Percentiles rank a stretch among this genome's conserved stretches.
Conservation (phyloP, 2,113 vertebrate species). For the Amphiprion ocellaris region DNA sequence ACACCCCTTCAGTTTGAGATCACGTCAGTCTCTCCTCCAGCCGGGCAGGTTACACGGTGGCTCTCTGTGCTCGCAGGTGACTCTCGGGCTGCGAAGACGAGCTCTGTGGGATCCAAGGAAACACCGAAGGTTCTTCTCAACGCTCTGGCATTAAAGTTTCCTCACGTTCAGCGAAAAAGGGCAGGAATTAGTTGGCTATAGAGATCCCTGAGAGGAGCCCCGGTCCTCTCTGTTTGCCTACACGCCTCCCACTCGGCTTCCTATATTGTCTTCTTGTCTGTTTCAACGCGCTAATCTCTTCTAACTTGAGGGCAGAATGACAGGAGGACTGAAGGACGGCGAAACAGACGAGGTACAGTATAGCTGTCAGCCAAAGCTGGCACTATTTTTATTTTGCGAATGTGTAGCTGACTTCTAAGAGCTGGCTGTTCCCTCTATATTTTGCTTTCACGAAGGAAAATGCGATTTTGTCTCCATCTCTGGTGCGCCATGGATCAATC, state of each 20-base stretch:
- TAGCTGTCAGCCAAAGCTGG: neutral
- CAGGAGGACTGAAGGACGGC: slow-evolving; percentile 91
- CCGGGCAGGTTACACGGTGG: slow-evolving; percentile 21
- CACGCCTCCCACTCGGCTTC: slow-evolving; percentile 83
- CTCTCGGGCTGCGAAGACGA: slow-evolving; percentile 4
- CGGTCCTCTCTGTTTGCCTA: slow-evolving; percentile 78
- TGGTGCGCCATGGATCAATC: neutral
- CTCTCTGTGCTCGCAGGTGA: slow-evolving; percentile 55
- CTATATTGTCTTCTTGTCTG: slow-evolving; percentile 75
- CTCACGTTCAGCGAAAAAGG: slow-evolving; percentile 48
- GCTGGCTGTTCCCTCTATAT: neutral
- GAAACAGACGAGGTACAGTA: slow-evolving; percentile 86
- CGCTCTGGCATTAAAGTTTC: slow-evolving; percentile 43
- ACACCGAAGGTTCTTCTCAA: slow-evolving; percentile 36
- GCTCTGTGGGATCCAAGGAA: slow-evolving; percentile 5
- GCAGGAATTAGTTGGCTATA: slow-evolving; percentile 46
- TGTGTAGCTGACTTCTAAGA: slow-evolving; percentile 1
- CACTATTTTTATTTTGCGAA: neutral
- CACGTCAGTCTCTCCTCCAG: slow-evolving; percentile 46
- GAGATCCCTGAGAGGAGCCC: slow-evolving; percentile 68
- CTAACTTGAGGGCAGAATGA: slow-evolving; percentile 88
- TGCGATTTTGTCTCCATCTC: neutral
- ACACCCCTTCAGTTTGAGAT: slow-evolving; percentile 25
- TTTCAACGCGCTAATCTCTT: slow-evolving; percentile 69
- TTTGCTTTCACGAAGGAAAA: neutral